Evolutionary conservation across 2,888 invertebrate species (phyloP).

Genomic region (Aleiodes testaceus): DNA sequence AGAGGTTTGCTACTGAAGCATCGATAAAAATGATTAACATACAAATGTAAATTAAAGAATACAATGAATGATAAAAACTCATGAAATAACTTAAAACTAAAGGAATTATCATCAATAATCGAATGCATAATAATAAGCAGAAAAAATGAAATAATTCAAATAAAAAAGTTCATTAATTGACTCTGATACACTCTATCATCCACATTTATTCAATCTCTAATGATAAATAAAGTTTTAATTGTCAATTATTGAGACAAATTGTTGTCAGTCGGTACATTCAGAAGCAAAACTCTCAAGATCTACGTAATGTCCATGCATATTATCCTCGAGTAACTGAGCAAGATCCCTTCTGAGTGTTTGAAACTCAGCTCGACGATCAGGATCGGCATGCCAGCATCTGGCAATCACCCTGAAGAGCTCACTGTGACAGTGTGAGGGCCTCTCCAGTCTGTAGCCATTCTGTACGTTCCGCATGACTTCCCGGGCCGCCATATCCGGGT

Average conservation of each 20-base stretch:
- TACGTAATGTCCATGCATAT: constrained; percentile 80
- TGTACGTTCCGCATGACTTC: constrained; percentile 88
- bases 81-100: no score
- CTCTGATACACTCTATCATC: constrained; percentile 35
- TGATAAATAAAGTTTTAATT: background rate
- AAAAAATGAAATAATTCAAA: constrained; percentile 24
- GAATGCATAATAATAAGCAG: no score
- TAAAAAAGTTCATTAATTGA: background rate
- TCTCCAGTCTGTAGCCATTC: constrained; percentile 84
- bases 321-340: constrained; percentile 78
- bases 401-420: constrained; percentile 80
- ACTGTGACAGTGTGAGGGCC: constrained; percentile 86
- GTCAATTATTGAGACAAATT: background rate
- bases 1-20: no score
- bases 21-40: no score
- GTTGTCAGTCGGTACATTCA: constrained; percentile 75
- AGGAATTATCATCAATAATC: no score
- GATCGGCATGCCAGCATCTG: constrained; percentile 81
- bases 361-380: constrained; percentile 83
- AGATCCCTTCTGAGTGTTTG: constrained; percentile 77
- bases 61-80: no score
- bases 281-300: constrained; percentile 81
- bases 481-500: constrained; percentile 87
- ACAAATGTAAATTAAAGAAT: no score
- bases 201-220: constrained; percentile 36